Percentiles rank a stretch among this genome's conserved stretches.
phyloP scores from a whole-genome alignment of 92 coral and sea anemone species.

The Ricordea florida region DNA sequence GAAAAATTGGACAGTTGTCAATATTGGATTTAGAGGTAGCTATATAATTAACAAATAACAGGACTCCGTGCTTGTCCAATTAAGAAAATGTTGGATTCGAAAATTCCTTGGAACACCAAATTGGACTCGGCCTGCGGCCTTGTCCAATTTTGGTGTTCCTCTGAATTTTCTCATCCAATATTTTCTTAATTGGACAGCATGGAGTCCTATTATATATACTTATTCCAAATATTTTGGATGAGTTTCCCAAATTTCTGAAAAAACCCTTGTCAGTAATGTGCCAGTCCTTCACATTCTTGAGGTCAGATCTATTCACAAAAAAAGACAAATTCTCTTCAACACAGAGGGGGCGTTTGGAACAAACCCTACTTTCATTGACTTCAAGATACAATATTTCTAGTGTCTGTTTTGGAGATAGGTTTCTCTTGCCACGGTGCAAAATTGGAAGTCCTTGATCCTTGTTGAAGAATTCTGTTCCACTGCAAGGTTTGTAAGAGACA shows the following conservation, averaged over 20 bases:
- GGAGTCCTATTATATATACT: no score
- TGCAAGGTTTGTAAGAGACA: slow-evolving; percentile 2
- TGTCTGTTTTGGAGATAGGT: background rate
- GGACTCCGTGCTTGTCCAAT: no score
- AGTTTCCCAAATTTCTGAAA: background rate
- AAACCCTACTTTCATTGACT: slow-evolving; percentile 2
- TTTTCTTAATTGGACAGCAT: no score
- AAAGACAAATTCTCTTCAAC: slow-evolving; percentile 12
- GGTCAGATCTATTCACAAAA: slow-evolving; percentile 14
- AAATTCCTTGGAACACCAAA: no score
- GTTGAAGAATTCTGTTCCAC: background rate
- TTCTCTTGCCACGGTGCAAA: background rate
- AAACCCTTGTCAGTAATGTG: background rate
- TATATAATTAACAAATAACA: no score
- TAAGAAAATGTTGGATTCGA: no score
- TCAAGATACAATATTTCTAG: background rate
- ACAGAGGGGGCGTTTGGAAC: slow-evolving; percentile 26
- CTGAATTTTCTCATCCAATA: no score
- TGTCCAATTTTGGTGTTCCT: no score
- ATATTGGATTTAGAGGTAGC: no score
- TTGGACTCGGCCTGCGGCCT: no score
- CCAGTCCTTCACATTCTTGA: background rate
- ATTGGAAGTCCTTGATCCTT: background rate
- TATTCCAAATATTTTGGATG: background rate
- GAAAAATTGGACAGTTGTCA: no score